phyloP scores from a whole-genome alignment of 2,113 vertebrate genomes.

The Burhinus bistriatus region DNA sequence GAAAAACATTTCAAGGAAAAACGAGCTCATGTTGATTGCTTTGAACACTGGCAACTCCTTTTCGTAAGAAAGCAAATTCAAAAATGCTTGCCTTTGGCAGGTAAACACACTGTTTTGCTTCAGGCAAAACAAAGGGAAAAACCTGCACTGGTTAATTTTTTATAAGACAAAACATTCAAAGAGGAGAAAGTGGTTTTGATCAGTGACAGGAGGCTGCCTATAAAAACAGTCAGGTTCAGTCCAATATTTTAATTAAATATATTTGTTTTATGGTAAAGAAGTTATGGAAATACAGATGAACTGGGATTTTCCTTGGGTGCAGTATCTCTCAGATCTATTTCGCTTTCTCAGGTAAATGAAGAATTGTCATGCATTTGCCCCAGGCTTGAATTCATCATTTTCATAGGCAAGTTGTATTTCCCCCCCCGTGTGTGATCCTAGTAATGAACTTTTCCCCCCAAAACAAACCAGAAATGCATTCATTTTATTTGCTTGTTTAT shows the following conservation, averaged over 20 bases:
- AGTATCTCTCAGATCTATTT: conserved; percentile 39
- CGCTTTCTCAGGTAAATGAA: conserved; percentile 39
- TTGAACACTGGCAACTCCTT: neutral
- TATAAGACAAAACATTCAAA: conserved; percentile 42
- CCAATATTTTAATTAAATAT: conserved; percentile 35
- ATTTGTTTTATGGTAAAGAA: conserved; percentile 25
- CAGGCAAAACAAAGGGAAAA: conserved; percentile 37
- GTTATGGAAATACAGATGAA: conserved; percentile 38
- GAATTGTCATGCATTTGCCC: neutral
- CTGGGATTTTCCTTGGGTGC: conserved; percentile 46
- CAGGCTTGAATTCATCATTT: conserved; percentile 29
- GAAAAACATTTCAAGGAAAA: neutral
- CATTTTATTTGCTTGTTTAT: conserved; percentile 39
- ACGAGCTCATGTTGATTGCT: neutral
- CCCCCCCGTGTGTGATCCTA: neutral
- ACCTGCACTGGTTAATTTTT: conserved; percentile 22
- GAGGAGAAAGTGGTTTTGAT: conserved; percentile 26
- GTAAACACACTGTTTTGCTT: conserved; percentile 59
- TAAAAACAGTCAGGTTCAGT: neutral
- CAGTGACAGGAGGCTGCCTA: neutral
- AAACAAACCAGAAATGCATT: conserved; percentile 6
- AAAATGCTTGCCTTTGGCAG: conserved; percentile 50
- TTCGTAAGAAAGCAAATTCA: neutral
- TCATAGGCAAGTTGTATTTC: neutral
- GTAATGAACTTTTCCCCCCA: conserved; percentile 24